Evolutionary conservation across 92 coral and sea anemone genomes (phyloP), one percentile per base, ranked within the genome.

Genomic region (Palythoa caribaeorum): DNA sequence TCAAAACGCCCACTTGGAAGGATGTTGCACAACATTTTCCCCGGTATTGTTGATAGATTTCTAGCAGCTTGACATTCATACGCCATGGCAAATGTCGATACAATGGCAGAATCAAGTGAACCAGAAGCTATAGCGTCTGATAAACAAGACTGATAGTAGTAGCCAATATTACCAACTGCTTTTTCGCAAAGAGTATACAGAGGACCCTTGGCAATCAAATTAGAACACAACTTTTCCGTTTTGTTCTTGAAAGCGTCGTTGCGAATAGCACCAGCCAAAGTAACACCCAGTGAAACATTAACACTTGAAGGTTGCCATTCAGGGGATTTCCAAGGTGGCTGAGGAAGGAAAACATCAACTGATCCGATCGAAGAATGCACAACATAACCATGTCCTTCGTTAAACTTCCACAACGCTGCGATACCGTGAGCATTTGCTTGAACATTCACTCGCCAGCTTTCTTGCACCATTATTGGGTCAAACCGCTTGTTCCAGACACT

Each of bases 401-500:
- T 92, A 73, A 92, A 92, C 75, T 92, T 92, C 94, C 94, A 92
- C 44, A 92, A 69, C 15, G 89, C 89, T 37, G 80, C 71, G 38
- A 92, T 73, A 10, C 91, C 94, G 3, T 80, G 76, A 12, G 38
- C 50, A 0, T 85, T 28, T 3, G 62, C 79, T 20, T 68, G 84
- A 44, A 92, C 39, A 40, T 87, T 92, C 15, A 76, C 80, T 28
- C 83, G 77, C 87, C 89, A 79, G 73, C 79, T 76, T 63, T 86
- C 66, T 66, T 90, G 78, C 3, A 92, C 77, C 89, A 89, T 71
- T 15, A 88, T 70, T 6, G 88, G 81, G 57, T 92, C 94, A 76
- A 92, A 84, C 21, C 94, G 94, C 78, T 84, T 87, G 80, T 92
- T 92, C 94, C 94, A 92, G 55, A 92, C 66, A 10, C 88, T 81